These are phyloP conservation scores for Zelostemma sp. DNA, from an alignment of 1,140 invertebrate species.

Conservation along the genomic window DNA sequence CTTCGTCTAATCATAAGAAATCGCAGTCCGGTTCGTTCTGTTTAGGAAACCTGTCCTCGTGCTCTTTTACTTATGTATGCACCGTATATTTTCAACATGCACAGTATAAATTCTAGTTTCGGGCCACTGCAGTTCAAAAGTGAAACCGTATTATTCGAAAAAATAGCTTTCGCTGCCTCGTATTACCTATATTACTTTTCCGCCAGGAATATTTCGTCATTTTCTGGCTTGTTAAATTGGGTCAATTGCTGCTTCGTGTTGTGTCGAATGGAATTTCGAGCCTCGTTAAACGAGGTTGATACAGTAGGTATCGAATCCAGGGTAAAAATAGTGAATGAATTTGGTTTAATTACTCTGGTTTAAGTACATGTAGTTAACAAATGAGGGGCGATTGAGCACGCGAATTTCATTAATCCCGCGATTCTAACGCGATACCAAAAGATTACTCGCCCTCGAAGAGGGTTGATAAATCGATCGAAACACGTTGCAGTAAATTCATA, in stretches of 20 bases:
- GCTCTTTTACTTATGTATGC: not conserved
- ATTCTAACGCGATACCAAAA: too few relatives aligned
- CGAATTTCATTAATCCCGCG: too few relatives aligned
- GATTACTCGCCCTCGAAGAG: too few relatives aligned
- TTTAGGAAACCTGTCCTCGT: conserved; percentile 3
- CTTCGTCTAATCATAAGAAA: not conserved
- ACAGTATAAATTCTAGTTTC: not conserved
- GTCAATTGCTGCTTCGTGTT: not conserved
- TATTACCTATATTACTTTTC: not conserved
- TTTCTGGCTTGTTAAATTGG: not conserved
- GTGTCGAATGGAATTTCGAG: not conserved
- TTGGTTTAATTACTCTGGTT: not conserved
- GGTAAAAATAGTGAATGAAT: not conserved
- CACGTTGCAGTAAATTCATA: not conserved
- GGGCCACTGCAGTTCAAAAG: not conserved
- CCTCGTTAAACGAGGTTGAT: not conserved
- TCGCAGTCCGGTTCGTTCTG: not conserved
- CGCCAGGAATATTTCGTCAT: conserved; percentile 1
- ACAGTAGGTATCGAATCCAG: not conserved
- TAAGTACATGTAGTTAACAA: too few relatives aligned
- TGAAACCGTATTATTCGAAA: not conserved
- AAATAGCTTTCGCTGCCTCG: not conserved
- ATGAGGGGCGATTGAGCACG: too few relatives aligned
- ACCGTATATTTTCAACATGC: not conserved
- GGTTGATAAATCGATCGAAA: too few relatives aligned